These are phyloP conservation scores for Bimastos eiseni DNA, from an alignment of 2,888 invertebrate species.

Conservation along the genomic window DNA sequence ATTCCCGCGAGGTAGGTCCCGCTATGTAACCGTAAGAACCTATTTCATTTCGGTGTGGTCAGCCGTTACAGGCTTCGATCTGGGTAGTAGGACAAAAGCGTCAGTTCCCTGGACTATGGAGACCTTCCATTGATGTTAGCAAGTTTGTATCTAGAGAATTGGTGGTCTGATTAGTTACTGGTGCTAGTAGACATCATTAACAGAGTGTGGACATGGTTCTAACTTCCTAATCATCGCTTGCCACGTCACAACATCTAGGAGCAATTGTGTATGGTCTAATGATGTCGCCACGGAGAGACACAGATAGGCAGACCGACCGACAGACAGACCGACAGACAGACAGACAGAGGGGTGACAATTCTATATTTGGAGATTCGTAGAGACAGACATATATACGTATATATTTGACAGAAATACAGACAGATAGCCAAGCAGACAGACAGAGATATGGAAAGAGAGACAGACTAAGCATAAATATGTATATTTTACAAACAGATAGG, in stretches of 20 bases:
- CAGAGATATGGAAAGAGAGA: no score
- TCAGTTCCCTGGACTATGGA: neutral
- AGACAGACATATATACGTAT: neutral
- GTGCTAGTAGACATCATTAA: neutral
- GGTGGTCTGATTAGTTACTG: neutral
- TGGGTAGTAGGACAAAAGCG: neutral
- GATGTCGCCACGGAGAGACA: neutral
- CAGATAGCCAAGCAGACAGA: no score
- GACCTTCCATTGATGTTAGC: neutral
- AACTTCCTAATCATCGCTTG: neutral
- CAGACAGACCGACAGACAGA: constrained; percentile 16
- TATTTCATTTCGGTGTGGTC: neutral
- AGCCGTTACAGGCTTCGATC: neutral
- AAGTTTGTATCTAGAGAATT: neutral
- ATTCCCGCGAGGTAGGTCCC: neutral
- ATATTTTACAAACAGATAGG: no score
- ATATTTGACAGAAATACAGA: no score
- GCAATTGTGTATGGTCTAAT: neutral
- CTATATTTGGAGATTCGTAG: no score
- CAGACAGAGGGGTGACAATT: neutral
- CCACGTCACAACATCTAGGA: neutral
- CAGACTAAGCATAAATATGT: no score
- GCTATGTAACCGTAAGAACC: neutral
- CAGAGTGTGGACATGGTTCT: neutral
- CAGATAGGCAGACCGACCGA: constrained; percentile 8